Base-by-base conservation (phyloP, 2,113 vertebrate genomes). In the Elaphurus davidianus region DNA sequence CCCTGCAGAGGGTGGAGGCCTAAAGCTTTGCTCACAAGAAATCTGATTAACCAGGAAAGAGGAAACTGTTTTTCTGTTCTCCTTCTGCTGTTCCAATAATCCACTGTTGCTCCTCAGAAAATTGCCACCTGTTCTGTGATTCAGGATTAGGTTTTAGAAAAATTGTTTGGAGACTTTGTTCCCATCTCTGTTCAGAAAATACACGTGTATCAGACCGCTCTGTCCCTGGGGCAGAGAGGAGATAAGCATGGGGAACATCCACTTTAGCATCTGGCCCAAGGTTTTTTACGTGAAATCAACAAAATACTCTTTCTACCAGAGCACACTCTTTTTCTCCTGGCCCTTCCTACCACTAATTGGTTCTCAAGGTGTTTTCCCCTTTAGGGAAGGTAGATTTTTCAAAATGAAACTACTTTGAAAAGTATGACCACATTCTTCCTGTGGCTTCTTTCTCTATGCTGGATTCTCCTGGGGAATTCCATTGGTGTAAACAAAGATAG, bases 291-390 rank as follows among this genome's bases (percentile, higher is more conserved):
- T 45, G 19, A 97, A 96, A 98, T 96, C 97, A 96, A 96, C 93
- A 92, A 62, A 97, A 85, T 85, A 11, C 90, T 95, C 90, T 96
- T 92, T 96, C 83, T 52, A 6, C 74, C 12, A 64, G 78, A 87
- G 47, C 19, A 9, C 64, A 28, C 2, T 84, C 64, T 98, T 94
- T 97, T 78, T 88, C 91, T 98, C 64, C 64, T 36, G 74, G 90
- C 43, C 74, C 79, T 95, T 94, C 74, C 36, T 91, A 28, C 79
- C 83, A 92, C 96, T 97, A 97, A 98, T 97, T 98, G 93, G 97
- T 97, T 98, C 98, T 98, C 97, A 97, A 91, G 98, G 96, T 98
- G 83, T 94, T 98, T 98, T 97, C 90, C 79, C 91, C 97, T 98
- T 96, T 94, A 85, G 90, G 92, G 95, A 97, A 98, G 59, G 86